Percentiles rank a stretch among this genome's conserved stretches.
Conservation (phyloP, 2,113 vertebrate genomes). For the Dromas ardeola region DNA sequence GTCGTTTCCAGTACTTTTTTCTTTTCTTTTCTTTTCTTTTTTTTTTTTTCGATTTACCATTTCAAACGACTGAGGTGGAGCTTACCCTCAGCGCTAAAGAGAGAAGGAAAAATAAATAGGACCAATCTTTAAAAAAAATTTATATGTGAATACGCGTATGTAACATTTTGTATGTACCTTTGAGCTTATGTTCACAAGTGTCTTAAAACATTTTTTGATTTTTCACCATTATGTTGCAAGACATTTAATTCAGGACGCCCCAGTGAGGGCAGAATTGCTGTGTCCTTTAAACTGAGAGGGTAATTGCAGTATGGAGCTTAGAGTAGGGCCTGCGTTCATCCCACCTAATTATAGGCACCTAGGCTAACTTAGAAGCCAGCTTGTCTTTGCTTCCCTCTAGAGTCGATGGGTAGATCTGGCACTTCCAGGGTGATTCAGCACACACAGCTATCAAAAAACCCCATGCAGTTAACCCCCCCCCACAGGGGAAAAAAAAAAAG, state of each 20-base stretch:
- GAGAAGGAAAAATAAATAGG: neutral
- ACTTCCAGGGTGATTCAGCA: neutral
- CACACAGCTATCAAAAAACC: neutral
- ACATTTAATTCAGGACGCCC: neutral
- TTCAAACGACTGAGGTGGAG: neutral
- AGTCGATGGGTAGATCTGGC: neutral
- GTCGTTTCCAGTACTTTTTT: neutral
- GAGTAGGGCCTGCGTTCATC: neutral
- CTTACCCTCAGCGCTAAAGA: neutral
- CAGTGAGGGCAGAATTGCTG: neutral
- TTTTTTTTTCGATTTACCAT: too few species aligned
- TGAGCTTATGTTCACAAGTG: neutral
- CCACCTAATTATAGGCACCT: neutral
- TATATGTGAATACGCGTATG: too few species aligned
- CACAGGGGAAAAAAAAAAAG: rapidly evolving
- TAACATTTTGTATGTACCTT: neutral
- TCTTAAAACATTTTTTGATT: neutral
- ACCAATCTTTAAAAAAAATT: neutral
- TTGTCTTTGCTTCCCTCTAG: slow-evolving; percentile 52
- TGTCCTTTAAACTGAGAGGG: neutral
- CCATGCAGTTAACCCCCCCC: neutral
- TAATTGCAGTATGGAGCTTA: neutral
- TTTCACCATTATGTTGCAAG: neutral
- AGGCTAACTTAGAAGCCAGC: neutral
- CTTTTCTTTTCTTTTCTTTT: rapidly evolving